Evolutionary conservation across 2,888 invertebrate species (phyloP), one percentile per base, ranked within the genome.

Genomic region (Drosophila paranaensis): DNA sequence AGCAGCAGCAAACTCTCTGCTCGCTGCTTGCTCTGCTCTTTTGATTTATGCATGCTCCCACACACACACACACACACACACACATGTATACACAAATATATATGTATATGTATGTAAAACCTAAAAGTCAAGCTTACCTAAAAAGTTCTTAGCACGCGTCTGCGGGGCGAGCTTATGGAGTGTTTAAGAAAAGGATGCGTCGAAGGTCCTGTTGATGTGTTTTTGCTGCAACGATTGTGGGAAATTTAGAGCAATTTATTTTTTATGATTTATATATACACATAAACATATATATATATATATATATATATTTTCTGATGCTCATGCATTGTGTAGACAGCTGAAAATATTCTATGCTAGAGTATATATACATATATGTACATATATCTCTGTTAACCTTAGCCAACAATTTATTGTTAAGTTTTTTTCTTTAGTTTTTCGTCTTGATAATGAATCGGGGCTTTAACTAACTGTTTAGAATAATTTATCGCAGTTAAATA

Each of bases 111-210:
- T 13, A 6, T 43, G 25, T 25, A 56, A 74, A 67, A 77, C 78
- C 81, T 81, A 79, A 74, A 82, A 79, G 77, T 80, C 70, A 83
- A 85, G 73, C 83, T 88, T 83, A 83, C 83, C 83, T 88, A 78
- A 68, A 67, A 88, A 78, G 56, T 77, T 74, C 62, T 77, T 66
- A 62, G 88, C 87, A 86, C 89, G 89, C 89, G 73, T 61, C 53
- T 68, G 64, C 57, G 46, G 57, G 87, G 87, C 87, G 70, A 71
- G 87, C 87, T 75, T 58, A 63, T 86, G 70, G 66, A 83, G 70
- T 78, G 82, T 82, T 82, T 75, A n/a, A 75, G 55, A 75, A 60
- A 58, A 63, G 60, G 53, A 75, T 64, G 50, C 70, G 58, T 58
- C 57, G 56, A 72, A 46, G 50, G 71, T 58, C 75, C 68, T 77